phyloP scores from a whole-genome alignment of 2,797 vertebrate genomes.

The Scleropages formosus region DNA sequence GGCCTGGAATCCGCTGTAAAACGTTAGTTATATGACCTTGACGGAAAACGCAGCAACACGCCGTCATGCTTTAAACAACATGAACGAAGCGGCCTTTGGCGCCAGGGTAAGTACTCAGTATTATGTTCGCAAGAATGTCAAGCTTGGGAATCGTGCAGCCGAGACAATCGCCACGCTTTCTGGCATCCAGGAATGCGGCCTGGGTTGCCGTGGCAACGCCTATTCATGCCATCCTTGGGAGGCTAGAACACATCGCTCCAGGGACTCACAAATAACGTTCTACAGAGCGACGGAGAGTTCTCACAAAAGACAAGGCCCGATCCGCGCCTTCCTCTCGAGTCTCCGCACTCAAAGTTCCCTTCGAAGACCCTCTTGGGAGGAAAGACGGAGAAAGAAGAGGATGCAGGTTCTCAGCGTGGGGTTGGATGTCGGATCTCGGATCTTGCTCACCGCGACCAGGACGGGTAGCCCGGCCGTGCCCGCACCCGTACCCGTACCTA shows the following conservation, averaged over 20 bases:
- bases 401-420: constrained; percentile 20
- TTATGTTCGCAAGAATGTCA: constrained; percentile 23
- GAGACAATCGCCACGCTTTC: constrained; percentile 51
- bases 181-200: constrained; percentile 23
- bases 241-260: constrained; percentile 33
- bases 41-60: no score
- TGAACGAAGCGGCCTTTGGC: no score
- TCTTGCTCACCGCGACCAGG: no score
- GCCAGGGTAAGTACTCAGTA: no score
- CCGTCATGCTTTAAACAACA: no score
- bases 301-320: constrained; percentile 97
- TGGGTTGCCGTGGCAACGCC: constrained; percentile 59
- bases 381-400: constrained; percentile 61
- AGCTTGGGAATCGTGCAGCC: constrained; percentile 62
- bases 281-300: constrained; percentile 85
- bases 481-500: constrained; percentile 74
- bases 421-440: background rate
- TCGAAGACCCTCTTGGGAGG: constrained; percentile 88
- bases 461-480: no score
- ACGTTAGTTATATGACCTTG: no score
- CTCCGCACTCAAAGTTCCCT: constrained; percentile 92
- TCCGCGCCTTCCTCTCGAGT: constrained; percentile 89
- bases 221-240: constrained; percentile 62
- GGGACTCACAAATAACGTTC: constrained; percentile 89
- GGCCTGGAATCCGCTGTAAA: no score